Base-by-base conservation (phyloP, 2,797 vertebrate genomes). In the Taeniopygia guttata region DNA sequence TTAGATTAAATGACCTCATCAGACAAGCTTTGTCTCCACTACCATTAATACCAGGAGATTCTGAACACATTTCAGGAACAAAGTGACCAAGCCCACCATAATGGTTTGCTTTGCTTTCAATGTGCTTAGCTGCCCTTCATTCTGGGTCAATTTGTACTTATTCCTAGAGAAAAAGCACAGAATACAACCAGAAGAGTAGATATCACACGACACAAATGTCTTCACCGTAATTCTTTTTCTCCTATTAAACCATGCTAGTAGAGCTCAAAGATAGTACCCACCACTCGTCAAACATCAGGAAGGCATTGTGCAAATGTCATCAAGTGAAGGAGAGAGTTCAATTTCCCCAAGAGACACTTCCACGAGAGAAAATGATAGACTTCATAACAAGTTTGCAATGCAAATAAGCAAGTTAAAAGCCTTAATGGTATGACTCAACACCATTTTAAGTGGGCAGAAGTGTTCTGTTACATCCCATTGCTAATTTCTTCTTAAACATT, bases 361-460 rank as follows among this genome's bases (percentile, higher is more conserved):
- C 80, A 85, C 34, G n/a, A 72, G 76, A 94, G 82, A 94, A 96
- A 90, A 87, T 77, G 23, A 95, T 15, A 92, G 92, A 87, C 78
- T 85, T 87, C 78, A 75, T 62, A 95, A 82, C 81, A 90, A 91
- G 79, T 64, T 66, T 80, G 83, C 92, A 95, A 79, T 89, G 87
- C 76, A 95, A 96, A 96, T 84, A 91, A 84, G 83, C 93, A 92
- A 91, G 80, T 89, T 92, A 86, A 96, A 93, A 93, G 89, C 89
- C 76, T 87, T 90, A 94, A 89, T 88, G 77, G 83, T 82, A 94
- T 89, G 93, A 96, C 82, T 93, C 94, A 90, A 85, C 77, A 88
- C 55, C 77, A 87, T 94, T 87, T 84, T 93, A 94, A 92, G 89
- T 87, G 84, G 81, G 68, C 83, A 95, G 73, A 93, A 87, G 87